A percentile compares a stretch with the other conserved stretches of the same genome.
Evolutionary conservation across 2,888 invertebrate genomes (phyloP).

Genomic region (Himalopsyche tibetana): DNA sequence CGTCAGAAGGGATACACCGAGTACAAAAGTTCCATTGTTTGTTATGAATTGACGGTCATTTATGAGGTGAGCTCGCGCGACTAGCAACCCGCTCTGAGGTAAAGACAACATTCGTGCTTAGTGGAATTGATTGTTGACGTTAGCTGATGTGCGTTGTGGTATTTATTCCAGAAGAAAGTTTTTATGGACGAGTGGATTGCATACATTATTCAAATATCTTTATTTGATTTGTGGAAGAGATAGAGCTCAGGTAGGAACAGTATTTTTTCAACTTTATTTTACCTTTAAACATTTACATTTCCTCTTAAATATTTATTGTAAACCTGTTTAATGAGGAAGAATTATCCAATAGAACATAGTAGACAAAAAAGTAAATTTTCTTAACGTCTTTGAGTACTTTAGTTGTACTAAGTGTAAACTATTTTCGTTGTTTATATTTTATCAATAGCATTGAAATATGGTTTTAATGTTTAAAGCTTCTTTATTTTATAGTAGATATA

Average conservation of each 20-base stretch:
- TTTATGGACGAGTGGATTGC: background rate
- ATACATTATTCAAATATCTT: conserved; percentile 9
- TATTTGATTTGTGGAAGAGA: conserved; percentile 13
- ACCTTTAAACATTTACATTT: no score
- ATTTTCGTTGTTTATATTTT: no score
- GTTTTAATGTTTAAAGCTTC: no score
- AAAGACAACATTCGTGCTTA: background rate
- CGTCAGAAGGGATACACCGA: conserved; percentile 52
- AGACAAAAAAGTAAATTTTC: no score
- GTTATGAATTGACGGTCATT: conserved; percentile 7
- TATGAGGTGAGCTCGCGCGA: conserved; percentile 1
- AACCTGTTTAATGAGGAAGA: no score
- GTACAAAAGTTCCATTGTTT: conserved; percentile 50
- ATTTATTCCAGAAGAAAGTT: background rate
- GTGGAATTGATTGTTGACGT: conserved; percentile 9
- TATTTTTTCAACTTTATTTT: no score
- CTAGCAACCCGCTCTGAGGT: background rate
- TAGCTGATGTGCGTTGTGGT: background rate
- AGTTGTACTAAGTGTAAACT: no score
- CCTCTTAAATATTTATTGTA: no score
- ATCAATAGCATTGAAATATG: no score
- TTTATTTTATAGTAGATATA: no score
- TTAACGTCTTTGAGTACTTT: no score
- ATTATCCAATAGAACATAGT: no score
- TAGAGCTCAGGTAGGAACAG: background rate